phyloP scores from a whole-genome alignment of 1,140 invertebrate genomes.

The Schlechtendalia chinensis region DNA sequence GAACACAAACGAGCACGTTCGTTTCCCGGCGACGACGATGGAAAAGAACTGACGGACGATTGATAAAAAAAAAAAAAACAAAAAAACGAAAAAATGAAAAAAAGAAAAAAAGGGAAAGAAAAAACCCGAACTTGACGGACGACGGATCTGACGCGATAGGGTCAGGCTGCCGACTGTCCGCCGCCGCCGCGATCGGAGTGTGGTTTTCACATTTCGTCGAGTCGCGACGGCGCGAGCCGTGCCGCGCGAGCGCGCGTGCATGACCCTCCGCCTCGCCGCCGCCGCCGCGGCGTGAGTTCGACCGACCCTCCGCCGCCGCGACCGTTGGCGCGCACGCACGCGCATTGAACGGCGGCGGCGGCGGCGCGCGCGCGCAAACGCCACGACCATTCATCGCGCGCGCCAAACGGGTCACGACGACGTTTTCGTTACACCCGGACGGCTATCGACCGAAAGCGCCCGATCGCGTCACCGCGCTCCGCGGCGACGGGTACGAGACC shows the following conservation, averaged over 20 bases:
- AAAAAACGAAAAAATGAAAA: no score
- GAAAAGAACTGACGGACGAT: neutral
- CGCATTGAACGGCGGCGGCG: neutral
- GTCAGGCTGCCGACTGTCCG: conserved; percentile 26
- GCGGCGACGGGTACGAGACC: no score
- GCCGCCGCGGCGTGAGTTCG: neutral
- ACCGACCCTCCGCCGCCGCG: neutral
- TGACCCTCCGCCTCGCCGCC: neutral
- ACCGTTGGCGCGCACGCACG: neutral
- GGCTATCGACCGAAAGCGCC: conserved; percentile 45
- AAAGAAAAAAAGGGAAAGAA: no score
- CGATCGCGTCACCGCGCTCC: conserved; percentile 8
- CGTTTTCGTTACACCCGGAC: conserved; percentile 1
- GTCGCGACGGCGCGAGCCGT: neutral
- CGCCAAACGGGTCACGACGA: conserved; percentile 43
- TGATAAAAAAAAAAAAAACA: no score
- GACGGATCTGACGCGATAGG: neutral
- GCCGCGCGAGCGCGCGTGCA: neutral
- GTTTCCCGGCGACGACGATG: neutral
- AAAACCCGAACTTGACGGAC: no score
- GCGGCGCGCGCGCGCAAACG: neutral
- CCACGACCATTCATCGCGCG: conserved; percentile 34
- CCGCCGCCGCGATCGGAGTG: conserved; percentile 20
- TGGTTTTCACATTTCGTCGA: conserved; percentile 21
- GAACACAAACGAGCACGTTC: neutral